phyloP scores from a whole-genome alignment of 2,888 invertebrate species.

The Siphlonurus alternatus region DNA sequence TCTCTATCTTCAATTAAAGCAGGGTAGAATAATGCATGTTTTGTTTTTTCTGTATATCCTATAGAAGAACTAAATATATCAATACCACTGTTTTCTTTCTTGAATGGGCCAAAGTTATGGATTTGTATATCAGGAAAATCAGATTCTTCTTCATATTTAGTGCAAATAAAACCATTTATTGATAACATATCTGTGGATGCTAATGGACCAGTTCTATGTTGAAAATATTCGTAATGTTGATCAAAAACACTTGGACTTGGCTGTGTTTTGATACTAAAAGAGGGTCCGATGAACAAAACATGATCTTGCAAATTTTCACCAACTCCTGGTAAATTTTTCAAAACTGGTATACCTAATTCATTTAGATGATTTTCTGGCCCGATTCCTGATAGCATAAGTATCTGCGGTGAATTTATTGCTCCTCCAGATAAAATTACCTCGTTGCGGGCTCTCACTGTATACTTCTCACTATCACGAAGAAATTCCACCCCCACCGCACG shows the following conservation, averaged over 20 bases:
- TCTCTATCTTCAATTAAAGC: not conserved
- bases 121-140: not conserved
- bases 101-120: not conserved
- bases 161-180: not conserved
- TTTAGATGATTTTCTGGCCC: conserved; percentile 21
- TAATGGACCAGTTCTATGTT: not conserved
- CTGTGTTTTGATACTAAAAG: not conserved
- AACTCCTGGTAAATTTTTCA: conserved; percentile 3
- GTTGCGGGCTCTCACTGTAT: conserved; percentile 24
- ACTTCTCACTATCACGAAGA: conserved; percentile 19
- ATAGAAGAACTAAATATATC: too few relatives aligned
- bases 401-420: conserved; percentile 36
- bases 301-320: conserved; percentile 9
- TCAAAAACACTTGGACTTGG: not conserved
- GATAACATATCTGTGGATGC: not conserved
- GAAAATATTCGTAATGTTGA: not conserved
- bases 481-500: conserved; percentile 23
- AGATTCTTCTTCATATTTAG: not conserved
- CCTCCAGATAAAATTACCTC: conserved; percentile 35
- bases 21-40: not conserved
- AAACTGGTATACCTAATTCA: conserved; percentile 13
- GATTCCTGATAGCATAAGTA: conserved; percentile 37
- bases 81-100: not conserved
- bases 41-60: not conserved
- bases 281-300: not conserved